Conservation (phyloP, 2,113 vertebrate genomes). For the Paradoxurus hermaphroditus region DNA sequence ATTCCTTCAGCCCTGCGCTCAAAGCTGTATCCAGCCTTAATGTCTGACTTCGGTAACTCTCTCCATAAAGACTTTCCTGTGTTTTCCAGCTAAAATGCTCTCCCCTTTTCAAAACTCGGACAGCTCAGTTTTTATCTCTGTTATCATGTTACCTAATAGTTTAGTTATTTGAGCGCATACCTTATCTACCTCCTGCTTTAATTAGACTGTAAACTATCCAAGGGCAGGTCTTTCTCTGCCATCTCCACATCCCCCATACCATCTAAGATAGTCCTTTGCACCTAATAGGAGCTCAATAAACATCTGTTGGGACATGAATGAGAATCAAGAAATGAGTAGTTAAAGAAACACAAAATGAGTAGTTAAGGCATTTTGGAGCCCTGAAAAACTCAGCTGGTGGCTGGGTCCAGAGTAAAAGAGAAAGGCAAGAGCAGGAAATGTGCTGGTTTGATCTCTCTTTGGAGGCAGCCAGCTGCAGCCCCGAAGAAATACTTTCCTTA, state of each 20-base stretch:
- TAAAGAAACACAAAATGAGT: not conserved
- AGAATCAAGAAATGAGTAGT: conserved; percentile 29
- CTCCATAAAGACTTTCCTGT: not conserved
- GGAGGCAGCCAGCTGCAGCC: conserved; percentile 60
- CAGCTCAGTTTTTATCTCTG: too few relatives aligned
- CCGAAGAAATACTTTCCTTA: conserved; percentile 13
- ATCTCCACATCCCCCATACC: not conserved
- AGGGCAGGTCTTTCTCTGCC: not conserved
- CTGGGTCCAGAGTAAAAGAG: not conserved
- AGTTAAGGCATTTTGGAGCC: not conserved
- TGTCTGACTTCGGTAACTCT: not conserved
- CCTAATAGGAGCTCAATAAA: not conserved
- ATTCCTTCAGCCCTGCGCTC: not conserved
- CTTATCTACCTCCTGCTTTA: not conserved
- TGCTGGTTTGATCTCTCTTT: not conserved
- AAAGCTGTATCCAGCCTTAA: not conserved
- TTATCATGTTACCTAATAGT: not conserved
- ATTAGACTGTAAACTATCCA: not conserved
- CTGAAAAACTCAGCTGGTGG: conserved; percentile 24
- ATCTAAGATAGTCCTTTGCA: not conserved
- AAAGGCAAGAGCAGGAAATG: conserved; percentile 23
- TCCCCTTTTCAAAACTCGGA: not conserved
- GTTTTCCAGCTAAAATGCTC: not conserved
- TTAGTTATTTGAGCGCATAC: not conserved
- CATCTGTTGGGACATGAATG: conserved; percentile 37